Conservation (phyloP, 64 coral and sea anemone genomes). For the Platygyra sinensis region DNA sequence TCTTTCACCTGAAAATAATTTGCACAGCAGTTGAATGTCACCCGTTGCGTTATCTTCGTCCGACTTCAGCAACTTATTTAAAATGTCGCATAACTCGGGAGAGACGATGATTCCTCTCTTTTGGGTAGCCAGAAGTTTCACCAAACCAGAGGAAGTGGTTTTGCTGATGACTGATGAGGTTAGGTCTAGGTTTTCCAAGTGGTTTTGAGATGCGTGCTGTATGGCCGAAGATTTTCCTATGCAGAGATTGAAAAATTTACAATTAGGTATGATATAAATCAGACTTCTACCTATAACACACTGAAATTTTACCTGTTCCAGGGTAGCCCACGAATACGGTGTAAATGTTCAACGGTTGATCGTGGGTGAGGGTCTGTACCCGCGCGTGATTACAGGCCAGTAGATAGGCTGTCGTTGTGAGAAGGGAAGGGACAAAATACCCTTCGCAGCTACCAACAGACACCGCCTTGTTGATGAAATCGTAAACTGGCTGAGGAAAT, state of each 20-base stretch:
- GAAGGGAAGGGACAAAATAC: constrained; percentile 31
- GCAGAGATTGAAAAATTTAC: too few relatives aligned
- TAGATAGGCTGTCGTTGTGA: constrained; percentile 40
- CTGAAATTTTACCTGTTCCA: constrained; percentile 23
- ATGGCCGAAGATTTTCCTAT: constrained; percentile 45
- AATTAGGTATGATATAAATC: too few relatives aligned
- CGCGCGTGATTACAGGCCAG: not conserved
- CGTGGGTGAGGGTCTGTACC: constrained; percentile 22
- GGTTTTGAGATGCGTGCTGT: constrained; percentile 5
- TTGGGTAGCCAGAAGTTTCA: not conserved
- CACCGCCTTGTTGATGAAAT: constrained; percentile 36
- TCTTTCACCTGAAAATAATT: constrained; percentile 35
- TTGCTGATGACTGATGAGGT: not conserved
- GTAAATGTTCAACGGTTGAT: constrained; percentile 21
- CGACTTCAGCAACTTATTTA: constrained; percentile 25
- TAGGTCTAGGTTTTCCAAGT: not conserved
- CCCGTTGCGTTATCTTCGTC: constrained; percentile 40
- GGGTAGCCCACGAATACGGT: not conserved
- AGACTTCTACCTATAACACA: too few relatives aligned
- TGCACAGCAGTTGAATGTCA: constrained; percentile 35
- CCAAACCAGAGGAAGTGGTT: not conserved
- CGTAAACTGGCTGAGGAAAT: not conserved
- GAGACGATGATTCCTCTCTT: constrained; percentile 30
- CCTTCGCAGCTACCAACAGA: constrained; percentile 29
- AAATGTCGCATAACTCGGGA: constrained; percentile 29